These are phyloP conservation scores for Gymnoscopelus microlampas DNA, from an alignment of 2,797 vertebrate species.

Conservation along the genomic window DNA sequence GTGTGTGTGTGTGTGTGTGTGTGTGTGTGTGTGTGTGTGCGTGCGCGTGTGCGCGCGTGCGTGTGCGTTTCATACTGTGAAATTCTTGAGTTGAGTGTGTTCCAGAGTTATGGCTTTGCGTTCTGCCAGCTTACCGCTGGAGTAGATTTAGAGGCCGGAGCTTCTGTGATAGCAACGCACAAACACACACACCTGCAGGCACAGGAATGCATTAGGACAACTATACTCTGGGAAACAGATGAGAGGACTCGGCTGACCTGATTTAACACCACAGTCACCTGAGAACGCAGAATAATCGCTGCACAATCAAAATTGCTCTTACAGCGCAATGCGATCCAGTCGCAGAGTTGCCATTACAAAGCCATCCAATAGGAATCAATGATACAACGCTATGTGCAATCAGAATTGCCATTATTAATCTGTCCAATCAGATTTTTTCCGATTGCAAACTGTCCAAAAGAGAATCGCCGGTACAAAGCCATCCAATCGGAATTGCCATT, in stretches of 20 bases:
- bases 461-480: too few relatives aligned
- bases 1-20: neutral
- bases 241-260: slow-evolving; percentile 63
- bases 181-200: slow-evolving; percentile 43
- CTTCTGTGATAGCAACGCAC: slow-evolving; percentile 20
- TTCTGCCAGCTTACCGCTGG: slow-evolving; percentile 37
- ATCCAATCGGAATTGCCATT: too few relatives aligned
- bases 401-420: too few relatives aligned
- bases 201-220: slow-evolving; percentile 47
- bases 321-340: too few relatives aligned
- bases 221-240: slow-evolving; percentile 61
- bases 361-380: too few relatives aligned
- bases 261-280: slow-evolving; percentile 27
- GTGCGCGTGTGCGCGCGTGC: too few relatives aligned
- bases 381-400: too few relatives aligned
- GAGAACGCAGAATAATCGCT: neutral
- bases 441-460: too few relatives aligned
- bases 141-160: slow-evolving; percentile 46
- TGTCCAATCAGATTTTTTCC: too few relatives aligned
- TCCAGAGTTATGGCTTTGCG: slow-evolving; percentile 31
- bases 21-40: too few relatives aligned
- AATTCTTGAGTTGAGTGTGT: neutral
- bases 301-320: too few relatives aligned
- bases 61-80: neutral
- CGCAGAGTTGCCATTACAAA: too few relatives aligned